Evolutionary conservation across 2,797 vertebrate species (phyloP), one percentile per base, ranked within the genome.

Genomic region (Manis pentadactyla): DNA sequence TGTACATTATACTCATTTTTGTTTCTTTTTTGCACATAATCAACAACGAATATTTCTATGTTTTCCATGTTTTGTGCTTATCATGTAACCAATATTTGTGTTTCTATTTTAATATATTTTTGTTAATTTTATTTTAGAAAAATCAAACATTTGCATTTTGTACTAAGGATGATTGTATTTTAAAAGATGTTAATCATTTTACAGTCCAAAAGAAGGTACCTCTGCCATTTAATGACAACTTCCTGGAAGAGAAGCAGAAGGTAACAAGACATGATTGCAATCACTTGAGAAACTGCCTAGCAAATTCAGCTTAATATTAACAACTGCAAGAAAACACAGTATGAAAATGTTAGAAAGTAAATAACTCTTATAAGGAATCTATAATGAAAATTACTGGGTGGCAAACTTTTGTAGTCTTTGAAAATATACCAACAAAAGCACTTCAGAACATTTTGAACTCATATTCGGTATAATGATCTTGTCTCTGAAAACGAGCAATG

Each of bases 321-420:
- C 46, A 93, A 49, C 49, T 77, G 15, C 2, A 55, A 34, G 78
- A 49, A 91, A 55, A 46, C 29, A 79, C 7, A 11, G 2, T 51
- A 46, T 90, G 15, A 86, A 94, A 93, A 95, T 88, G 19, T 49
- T 68, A 81, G 7, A 97, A 85, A 88, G 86, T 39, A 77, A 94
- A 55, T 27, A 87, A 51, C 15, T 51, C 23, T 90, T 92, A 13
- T 49, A 77, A 88, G 49, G 17, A 93, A 79, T n/a, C 31, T 57
- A 49, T 82, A 81, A 42, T 81, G 27, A 88, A 84, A 95, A 90
- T 55, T 42, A 73, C 29, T 83, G 39, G 1, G 8, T 88, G 82
- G 74, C 11, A 90, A 90, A 61, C 14, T 29, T 74, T 66, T 78
- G 51, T 29, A 90, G 68, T 78, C 69, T 46, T 73, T 93, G 42